Evolutionary conservation across 2,113 vertebrate species (phyloP).

Genomic region (Oplegnathus fasciatus): DNA sequence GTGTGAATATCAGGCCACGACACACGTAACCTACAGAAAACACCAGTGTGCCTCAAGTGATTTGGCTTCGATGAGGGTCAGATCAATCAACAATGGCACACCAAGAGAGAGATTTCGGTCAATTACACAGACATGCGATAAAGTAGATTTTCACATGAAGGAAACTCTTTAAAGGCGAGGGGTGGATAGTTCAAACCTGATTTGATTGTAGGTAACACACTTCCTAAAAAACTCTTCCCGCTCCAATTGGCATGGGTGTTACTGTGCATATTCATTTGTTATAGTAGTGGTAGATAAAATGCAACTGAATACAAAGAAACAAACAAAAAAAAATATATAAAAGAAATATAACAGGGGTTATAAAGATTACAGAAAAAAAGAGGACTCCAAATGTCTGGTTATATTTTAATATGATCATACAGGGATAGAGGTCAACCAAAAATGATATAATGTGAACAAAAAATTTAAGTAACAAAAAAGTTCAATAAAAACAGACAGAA

Average conservation of each 20-base stretch:
- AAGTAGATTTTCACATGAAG: conserved; percentile 67
- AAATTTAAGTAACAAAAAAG: conserved; percentile 89
- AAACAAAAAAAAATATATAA: conserved; percentile 39
- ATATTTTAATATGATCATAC: conserved; percentile 98
- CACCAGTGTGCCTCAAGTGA: conserved; percentile 53
- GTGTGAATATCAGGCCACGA: conserved; percentile 56
- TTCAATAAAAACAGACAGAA: conserved; percentile 91
- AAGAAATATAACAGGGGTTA: conserved; percentile 62
- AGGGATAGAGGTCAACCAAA: conserved; percentile 89
- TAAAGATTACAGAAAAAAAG: conserved; percentile 68
- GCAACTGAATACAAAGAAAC: conserved; percentile 60
- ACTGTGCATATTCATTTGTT: conserved; percentile 79
- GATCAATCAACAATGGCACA: conserved; percentile 68
- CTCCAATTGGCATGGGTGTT: conserved; percentile 74
- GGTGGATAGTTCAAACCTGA: conserved; percentile 79
- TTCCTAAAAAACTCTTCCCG: conserved; percentile 57
- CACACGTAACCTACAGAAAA: conserved; percentile 57
- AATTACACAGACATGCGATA: conserved; percentile 68
- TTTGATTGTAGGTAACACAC: conserved; percentile 74
- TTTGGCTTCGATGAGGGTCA: conserved; percentile 65
- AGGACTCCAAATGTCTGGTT: conserved; percentile 92
- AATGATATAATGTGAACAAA: conserved; percentile 88
- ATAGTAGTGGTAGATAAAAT: conserved; percentile 64
- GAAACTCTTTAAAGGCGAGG: conserved; percentile 79
- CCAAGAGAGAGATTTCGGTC: conserved; percentile 52